Percentiles rank a stretch among this genome's conserved stretches.
These are phyloP conservation scores for Heteromurus nitidus DNA, from an alignment of 2,888 invertebrate species.

Conservation along the genomic window DNA sequence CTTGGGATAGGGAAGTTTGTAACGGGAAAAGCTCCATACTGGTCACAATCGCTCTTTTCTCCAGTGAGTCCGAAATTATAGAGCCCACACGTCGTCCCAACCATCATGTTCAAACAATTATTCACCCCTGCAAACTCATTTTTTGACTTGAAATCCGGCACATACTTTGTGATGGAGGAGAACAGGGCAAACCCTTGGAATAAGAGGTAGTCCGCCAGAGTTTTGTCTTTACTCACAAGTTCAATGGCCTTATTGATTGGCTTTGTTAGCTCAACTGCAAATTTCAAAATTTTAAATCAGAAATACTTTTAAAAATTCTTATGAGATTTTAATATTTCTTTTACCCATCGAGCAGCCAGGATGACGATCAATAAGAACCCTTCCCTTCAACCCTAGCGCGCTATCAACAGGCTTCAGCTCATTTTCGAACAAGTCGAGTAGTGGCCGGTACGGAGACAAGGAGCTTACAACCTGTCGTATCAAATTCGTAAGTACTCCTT, in stretches of 20 bases:
- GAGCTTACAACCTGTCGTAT: conserved; percentile 3
- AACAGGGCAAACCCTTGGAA: conserved; percentile 41
- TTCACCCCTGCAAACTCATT: conserved; percentile 19
- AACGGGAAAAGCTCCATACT: conserved; percentile 29
- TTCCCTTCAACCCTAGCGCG: background rate
- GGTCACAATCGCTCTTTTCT: conserved; percentile 28
- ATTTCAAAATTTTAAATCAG: too few species aligned
- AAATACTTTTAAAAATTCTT: background rate
- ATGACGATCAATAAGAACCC: conserved; percentile 15
- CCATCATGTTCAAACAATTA: conserved; percentile 22
- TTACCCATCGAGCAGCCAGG: conserved; percentile 49
- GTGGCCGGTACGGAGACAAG: background rate
- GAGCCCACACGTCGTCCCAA: conserved; percentile 33
- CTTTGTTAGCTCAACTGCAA: conserved; percentile 24
- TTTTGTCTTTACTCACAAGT: conserved; percentile 1
- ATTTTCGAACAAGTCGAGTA: conserved; percentile 1
- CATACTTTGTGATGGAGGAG: conserved; percentile 28
- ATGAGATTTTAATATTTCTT: background rate
- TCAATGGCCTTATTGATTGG: background rate
- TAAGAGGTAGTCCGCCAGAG: conserved; percentile 24
- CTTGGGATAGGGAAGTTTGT: conserved; percentile 21
- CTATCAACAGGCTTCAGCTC: background rate
- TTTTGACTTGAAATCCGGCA: conserved; percentile 29
- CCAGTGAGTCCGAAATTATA: background rate
- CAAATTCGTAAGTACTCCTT: background rate